Evolutionary conservation across 2,113 vertebrate genomes (phyloP), one percentile per base, ranked within the genome.

Genomic region (Pelodiscus sinensis): DNA sequence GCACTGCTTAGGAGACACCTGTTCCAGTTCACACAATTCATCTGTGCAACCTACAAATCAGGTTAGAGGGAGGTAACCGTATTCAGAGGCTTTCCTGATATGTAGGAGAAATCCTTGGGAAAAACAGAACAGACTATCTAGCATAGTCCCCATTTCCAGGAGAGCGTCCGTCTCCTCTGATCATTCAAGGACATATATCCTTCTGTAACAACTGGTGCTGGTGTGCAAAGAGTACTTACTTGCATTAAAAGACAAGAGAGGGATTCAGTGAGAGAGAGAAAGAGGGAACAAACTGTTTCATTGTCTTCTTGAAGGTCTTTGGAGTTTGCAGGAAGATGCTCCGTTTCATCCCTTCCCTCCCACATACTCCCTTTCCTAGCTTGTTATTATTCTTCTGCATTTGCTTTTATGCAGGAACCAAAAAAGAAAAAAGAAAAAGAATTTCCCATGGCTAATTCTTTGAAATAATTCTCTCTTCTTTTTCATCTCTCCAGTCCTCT

Each of bases 381-480:
- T 9, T 65, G 65, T 27, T 35, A 24, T 57, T 4, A 27, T 58
- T 79, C 51, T 78, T 79, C 89, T 31, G 68, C 22, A 81, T 90
- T 94, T 92, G 75, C 89, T 94, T 95, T 96, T 85, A 90, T 91
- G 90, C 77, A 31, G 9, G 84, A 85, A 52, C 87, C 79, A 96
- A 18, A 18, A 62, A 29, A 31, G 21, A 29, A 1, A 22, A 21
- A 75, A 3, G 14, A 35, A 22, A 88, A 68, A 62, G 81, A 82
- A 77, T 90, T 89, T 92, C 94, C 96, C 94, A 9, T 50, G 92
- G 86, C 90, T 93, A 79, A 25, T 56, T 89, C 95, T 94, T 62
- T 60, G 93, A 87, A 88, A 92, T 25, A 60, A 13, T 78, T 81
- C 85, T 73, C 14, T 78, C 84, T 57, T 87, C 14, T 31, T 52